Percentiles rank a stretch among this genome's conserved stretches.
These are phyloP conservation scores for Macrobrachium nipponense DNA, from an alignment of 1,140 invertebrate species.

Conservation along the genomic window DNA sequence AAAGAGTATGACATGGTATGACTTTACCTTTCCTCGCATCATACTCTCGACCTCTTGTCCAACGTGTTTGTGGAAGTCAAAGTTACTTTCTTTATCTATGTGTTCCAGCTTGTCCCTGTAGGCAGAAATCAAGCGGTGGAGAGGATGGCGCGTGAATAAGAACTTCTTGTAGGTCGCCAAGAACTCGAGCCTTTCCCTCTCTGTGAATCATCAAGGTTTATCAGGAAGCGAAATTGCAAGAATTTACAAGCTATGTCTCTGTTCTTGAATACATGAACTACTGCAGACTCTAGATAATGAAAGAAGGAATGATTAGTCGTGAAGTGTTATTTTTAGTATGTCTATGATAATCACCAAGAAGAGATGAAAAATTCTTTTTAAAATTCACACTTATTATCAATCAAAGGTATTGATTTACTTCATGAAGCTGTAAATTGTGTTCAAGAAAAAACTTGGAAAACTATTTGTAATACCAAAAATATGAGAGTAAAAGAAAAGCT, in stretches of 20 bases:
- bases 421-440: no score
- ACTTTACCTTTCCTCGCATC: constrained; percentile 43
- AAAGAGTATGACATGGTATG: neutral
- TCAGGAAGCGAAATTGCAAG: neutral
- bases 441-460: no score
- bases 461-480: no score
- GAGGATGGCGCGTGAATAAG: constrained; percentile 34
- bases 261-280: neutral
- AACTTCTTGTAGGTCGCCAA: constrained; percentile 43
- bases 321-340: no score
- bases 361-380: no score
- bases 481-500: no score
- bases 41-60: constrained; percentile 53
- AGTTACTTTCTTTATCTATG: constrained; percentile 35
- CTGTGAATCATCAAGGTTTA: neutral
- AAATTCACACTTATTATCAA: no score
- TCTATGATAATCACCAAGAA: no score
- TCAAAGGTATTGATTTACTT: no score
- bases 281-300: neutral
- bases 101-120: constrained; percentile 45
- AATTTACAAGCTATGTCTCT: neutral
- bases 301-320: no score
- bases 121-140: constrained; percentile 42
- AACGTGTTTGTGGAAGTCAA: constrained; percentile 46
- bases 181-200: neutral